Evolutionary conservation across 2,888 invertebrate genomes (phyloP).

Genomic region (Lycia hirtaria): DNA sequence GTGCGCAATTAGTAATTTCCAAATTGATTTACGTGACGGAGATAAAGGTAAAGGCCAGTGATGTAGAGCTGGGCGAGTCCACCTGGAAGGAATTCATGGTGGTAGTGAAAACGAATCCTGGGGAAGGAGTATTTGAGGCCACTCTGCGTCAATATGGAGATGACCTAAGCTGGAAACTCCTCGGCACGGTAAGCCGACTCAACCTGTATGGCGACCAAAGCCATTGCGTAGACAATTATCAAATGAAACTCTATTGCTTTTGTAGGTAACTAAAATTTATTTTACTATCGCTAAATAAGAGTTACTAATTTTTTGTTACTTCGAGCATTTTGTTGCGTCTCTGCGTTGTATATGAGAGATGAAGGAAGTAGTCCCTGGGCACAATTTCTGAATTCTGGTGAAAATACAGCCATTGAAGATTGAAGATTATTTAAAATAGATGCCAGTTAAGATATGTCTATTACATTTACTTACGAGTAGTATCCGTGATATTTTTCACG

Average conservation of each 20-base stretch:
- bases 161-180: constrained; percentile 69
- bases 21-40: constrained; percentile 88
- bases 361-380: no score
- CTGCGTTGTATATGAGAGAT: no score
- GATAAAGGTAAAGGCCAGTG: constrained; percentile 77
- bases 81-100: constrained; percentile 87
- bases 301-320: no score
- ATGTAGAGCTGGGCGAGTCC: constrained; percentile 60
- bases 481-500: no score
- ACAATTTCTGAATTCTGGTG: no score
- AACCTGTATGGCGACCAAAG: constrained; percentile 93
- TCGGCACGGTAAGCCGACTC: constrained; percentile 91
- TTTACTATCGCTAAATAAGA: no score
- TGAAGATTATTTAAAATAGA: no score
- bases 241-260: constrained; percentile 91
- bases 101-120: constrained; percentile 87
- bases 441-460: no score
- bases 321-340: no score
- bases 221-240: constrained; percentile 89
- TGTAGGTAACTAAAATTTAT: constrained; percentile 77
- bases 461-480: no score
- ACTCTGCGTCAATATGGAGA: constrained; percentile 82
- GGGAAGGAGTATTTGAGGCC: constrained; percentile 91
- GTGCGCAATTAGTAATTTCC: constrained; percentile 87
- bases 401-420: no score